Base-by-base conservation (phyloP, 2,113 vertebrate genomes). In the Myrmophylax atrothorax region DNA sequence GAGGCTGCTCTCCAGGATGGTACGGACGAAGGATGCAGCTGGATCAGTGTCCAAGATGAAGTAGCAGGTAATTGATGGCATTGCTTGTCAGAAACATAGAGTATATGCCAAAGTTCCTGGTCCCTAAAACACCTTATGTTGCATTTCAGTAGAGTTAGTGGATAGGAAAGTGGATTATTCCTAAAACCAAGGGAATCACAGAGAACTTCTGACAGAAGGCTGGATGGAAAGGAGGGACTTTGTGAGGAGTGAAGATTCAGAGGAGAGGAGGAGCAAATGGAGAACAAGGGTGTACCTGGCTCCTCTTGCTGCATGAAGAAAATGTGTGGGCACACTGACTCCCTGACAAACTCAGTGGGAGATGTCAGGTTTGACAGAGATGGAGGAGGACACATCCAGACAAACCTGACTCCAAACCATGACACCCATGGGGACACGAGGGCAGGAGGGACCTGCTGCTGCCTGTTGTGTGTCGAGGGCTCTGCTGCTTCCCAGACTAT, bases 31-130 rank as follows among this genome's bases (percentile, higher is more conserved):
- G 98, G 98, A 75, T 99, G 99, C 89, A 98, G 97, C 96, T 99
- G 99, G 99, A 97, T 97, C 59, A 98, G 98, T 33, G 97, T 98
- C 56, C 97, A 93, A 44, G 98, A 98, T 3, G 97, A 98, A 90
- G 98, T 99, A 53, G 97, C 98, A 98, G 99, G 99, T 99, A 98
- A 23, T 26, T 87, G 28, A 29, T 1, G 9, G 17, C 66, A 33
- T 1, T 63, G 47, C 62, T 67, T 49, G 42, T 46, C 47, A 75
- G 33, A 87, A 66, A 35, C 49, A 42, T 3, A 56, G 28, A 70
- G n/a, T 11, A 40, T 6, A 3, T n/a, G 19, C 28, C 68, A 44
- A 73, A 73, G 23, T 26, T 40, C 53, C 31, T 18, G 11, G 13
- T 53, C 15, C 10, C n/a, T 58, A 25, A 6, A 77, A 42, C 60